phyloP scores from a whole-genome alignment of 2,888 invertebrate species.

The Doris montereyensis region DNA sequence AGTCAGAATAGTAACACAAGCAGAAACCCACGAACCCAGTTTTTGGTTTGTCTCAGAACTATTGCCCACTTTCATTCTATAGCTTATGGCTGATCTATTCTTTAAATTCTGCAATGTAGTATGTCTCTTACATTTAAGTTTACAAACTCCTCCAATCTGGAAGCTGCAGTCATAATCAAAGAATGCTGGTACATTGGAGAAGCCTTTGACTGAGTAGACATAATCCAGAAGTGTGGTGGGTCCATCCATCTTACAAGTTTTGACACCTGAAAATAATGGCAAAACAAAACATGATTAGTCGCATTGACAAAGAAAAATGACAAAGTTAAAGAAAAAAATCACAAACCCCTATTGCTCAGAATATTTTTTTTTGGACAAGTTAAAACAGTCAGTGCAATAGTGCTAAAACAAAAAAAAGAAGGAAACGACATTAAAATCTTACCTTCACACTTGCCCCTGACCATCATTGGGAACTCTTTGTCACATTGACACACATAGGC shows the following conservation, averaged over 20 bases:
- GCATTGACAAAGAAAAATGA: not conserved
- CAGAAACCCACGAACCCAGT: too few species aligned
- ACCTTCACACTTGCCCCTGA: slow-evolving; percentile 39
- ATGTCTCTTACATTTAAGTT: too few species aligned
- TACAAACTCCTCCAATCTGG: not conserved
- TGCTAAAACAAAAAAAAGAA: too few species aligned
- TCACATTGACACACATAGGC: slow-evolving; percentile 40
- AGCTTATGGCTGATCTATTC: too few species aligned
- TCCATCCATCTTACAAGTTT: slow-evolving; percentile 35
- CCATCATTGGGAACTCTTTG: slow-evolving; percentile 29
- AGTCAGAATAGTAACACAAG: too few species aligned
- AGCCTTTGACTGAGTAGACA: not conserved
- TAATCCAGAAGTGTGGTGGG: not conserved
- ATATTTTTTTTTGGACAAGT: too few species aligned
- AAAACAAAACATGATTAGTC: not conserved
- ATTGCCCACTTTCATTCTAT: too few species aligned
- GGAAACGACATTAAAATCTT: slow-evolving; percentile 9
- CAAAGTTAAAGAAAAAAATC: not conserved
- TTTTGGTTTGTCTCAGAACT: too few species aligned
- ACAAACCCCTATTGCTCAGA: not conserved
- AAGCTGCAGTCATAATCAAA: slow-evolving; percentile 14
- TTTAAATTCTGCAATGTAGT: too few species aligned
- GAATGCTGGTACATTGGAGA: not conserved
- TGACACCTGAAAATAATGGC: not conserved
- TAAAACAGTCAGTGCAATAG: too few species aligned